These are phyloP conservation scores for Chelmon rostratus DNA, from an alignment of 2,797 vertebrate genomes.

Conservation along the genomic window DNA sequence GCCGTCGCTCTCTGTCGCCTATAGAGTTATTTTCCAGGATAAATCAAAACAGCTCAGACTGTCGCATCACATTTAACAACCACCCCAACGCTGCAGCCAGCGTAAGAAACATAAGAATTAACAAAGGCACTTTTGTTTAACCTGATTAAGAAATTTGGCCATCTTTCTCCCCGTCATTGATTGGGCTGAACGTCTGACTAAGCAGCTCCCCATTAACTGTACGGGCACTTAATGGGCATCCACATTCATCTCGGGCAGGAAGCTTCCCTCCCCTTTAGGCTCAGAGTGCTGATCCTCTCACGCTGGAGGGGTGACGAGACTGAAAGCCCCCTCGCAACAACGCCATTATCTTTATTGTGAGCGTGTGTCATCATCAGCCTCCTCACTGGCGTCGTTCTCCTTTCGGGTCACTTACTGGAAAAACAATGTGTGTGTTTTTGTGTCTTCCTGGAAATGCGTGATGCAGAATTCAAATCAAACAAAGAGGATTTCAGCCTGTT, in stretches of 20 bases:
- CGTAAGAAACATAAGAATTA: neutral
- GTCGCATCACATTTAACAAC: slow-evolving; percentile 13
- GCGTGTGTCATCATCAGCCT: slow-evolving; percentile 34
- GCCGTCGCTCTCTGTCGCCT: slow-evolving; percentile 40
- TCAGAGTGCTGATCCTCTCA: slow-evolving; percentile 66
- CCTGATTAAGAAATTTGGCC: slow-evolving; percentile 61
- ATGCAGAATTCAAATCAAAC: too few species aligned
- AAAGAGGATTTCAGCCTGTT: slow-evolving; percentile 9
- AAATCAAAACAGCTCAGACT: slow-evolving; percentile 34
- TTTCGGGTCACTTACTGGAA: slow-evolving; percentile 34
- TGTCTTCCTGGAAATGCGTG: slow-evolving; percentile 1
- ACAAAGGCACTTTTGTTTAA: slow-evolving; percentile 52
- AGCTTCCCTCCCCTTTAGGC: slow-evolving; percentile 51
- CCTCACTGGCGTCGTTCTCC: slow-evolving; percentile 42
- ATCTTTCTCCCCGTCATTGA: slow-evolving; percentile 53
- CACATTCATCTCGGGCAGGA: slow-evolving; percentile 62
- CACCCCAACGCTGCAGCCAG: neutral
- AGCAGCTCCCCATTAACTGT: slow-evolving; percentile 65
- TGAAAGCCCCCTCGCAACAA: slow-evolving; percentile 23
- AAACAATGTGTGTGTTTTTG: neutral
- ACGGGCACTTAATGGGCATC: slow-evolving; percentile 61
- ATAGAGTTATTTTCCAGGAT: slow-evolving; percentile 28
- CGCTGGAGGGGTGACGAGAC: slow-evolving; percentile 45
- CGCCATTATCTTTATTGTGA: slow-evolving; percentile 42
- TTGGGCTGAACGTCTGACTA: slow-evolving; percentile 61